Evolutionary conservation across 2,888 invertebrate genomes (phyloP).

Genomic region (Tetramorium bicarinatum): DNA sequence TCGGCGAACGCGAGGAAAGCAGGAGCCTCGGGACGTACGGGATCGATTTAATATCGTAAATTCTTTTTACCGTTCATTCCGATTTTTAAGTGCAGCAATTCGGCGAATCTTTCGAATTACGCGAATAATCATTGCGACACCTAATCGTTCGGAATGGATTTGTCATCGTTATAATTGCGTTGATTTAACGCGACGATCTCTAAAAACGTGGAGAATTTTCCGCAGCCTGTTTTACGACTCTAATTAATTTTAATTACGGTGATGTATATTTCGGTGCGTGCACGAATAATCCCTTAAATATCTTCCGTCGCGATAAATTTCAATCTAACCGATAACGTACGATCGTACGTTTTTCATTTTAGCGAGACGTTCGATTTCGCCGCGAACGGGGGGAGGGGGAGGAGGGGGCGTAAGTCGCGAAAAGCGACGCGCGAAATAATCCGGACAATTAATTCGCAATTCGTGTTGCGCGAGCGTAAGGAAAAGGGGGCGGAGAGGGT

Average conservation of each 20-base stretch:
- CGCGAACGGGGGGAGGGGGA: not conserved
- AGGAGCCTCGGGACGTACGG: not conserved
- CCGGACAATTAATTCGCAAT: constrained; percentile 51
- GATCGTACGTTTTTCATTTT: not conserved
- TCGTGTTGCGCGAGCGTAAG: constrained; percentile 25
- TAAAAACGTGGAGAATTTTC: not conserved
- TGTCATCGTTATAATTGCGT: not conserved
- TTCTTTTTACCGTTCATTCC: constrained; percentile 1
- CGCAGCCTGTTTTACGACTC: not conserved
- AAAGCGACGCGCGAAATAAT: constrained; percentile 6
- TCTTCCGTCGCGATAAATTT: not conserved
- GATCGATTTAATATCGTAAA: not conserved
- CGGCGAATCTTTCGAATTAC: not conserved
- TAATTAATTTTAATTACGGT: constrained; percentile 21
- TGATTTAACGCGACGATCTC: not conserved
- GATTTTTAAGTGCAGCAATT: not conserved
- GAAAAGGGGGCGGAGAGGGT: constrained; percentile 11
- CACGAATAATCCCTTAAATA: not conserved
- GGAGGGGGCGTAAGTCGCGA: not conserved
- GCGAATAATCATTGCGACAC: not conserved
- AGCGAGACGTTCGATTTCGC: not conserved
- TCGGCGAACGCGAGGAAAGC: not conserved
- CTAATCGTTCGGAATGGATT: not conserved
- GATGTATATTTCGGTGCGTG: not conserved
- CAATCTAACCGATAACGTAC: not conserved